Evolutionary conservation across 2,888 invertebrate genomes (phyloP), one percentile per base, ranked within the genome.

Genomic region (Alentia gelatinosa): DNA sequence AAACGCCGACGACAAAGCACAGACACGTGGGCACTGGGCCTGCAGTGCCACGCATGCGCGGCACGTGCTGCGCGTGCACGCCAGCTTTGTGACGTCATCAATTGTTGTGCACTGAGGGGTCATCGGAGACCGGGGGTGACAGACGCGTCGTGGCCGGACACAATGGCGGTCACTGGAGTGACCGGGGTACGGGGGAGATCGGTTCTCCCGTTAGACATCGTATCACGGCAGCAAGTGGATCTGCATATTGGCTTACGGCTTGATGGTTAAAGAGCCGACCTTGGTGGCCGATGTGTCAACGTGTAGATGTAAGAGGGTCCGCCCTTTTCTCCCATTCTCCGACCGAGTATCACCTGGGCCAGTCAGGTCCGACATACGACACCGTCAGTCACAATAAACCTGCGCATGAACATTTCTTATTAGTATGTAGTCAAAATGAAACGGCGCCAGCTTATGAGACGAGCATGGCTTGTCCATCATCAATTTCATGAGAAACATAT

Each of bases 81-180:
- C 12, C 19, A 47, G 86, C 86, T 86, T 86, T 86, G 86, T 86
- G 86, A 86, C 86, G 86, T 86, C 86, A 86, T 30, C 86, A 30
- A 12, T 86, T 50, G 50, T 86, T 86, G 86, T 86, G 86, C 30
- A 33, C 33, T 12, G 86, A 19, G 33, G 35, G 86, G 79, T 39
- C 37, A 79, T 39, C 79, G 15, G 79, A 79, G 37, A 79, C 39
- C 19, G 39, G 39, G 37, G 79, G 23, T 39, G 79, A 35, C 68
- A 68, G 30, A n/a, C 47, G 19, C 47, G 9, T 7, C 47, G 47
- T 47, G 9, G n/a, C 12, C 30, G 68, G 68, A 68, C 68, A 68
- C 68, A 68, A 68, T 68, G 15, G 68, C 4, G 68, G 68, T 68
- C 68, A 26, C 5, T 23, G 79, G 79, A 39, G 79, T 39, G 79